A percentile compares a stretch with the other conserved stretches of the same genome.
Evolutionary conservation across 2,888 invertebrate genomes (phyloP).

Genomic region (Smittia sp.): DNA sequence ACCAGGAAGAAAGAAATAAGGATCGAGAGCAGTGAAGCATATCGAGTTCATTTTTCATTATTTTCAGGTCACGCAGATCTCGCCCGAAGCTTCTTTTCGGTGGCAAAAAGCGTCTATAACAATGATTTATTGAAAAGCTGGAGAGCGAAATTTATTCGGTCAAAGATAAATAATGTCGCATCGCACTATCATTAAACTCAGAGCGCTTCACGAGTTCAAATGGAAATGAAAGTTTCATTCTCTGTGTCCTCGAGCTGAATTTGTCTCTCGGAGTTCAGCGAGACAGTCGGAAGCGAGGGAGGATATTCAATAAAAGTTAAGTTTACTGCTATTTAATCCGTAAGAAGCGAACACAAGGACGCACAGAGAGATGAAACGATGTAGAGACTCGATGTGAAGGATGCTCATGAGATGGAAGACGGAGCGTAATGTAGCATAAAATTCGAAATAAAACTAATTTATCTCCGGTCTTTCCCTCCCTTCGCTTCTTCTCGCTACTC

Average conservation of each 20-base stretch:
- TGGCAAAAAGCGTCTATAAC: neutral
- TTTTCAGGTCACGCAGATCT: neutral
- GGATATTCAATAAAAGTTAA: conserved; percentile 7
- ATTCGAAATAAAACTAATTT: conserved; percentile 8
- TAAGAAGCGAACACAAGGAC: neutral
- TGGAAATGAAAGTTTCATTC: neutral
- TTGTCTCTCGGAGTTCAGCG: neutral
- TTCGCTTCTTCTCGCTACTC: neutral
- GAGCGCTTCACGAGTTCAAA: neutral
- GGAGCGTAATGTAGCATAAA: conserved; percentile 3
- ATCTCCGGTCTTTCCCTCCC: neutral
- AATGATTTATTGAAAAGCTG: neutral
- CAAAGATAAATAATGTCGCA: neutral
- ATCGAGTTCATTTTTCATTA: neutral
- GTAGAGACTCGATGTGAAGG: neutral
- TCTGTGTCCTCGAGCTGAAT: neutral
- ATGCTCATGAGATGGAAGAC: neutral
- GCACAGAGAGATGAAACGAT: neutral
- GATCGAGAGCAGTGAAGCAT: neutral
- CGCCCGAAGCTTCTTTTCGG: neutral
- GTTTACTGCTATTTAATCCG: neutral
- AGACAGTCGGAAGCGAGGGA: neutral
- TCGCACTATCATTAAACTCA: too few relatives aligned
- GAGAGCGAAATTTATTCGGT: neutral
- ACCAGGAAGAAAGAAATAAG: neutral